Evolutionary conservation across 2,888 invertebrate genomes (phyloP), one percentile per base, ranked within the genome.

Genomic region (Osmoderma eremita): DNA sequence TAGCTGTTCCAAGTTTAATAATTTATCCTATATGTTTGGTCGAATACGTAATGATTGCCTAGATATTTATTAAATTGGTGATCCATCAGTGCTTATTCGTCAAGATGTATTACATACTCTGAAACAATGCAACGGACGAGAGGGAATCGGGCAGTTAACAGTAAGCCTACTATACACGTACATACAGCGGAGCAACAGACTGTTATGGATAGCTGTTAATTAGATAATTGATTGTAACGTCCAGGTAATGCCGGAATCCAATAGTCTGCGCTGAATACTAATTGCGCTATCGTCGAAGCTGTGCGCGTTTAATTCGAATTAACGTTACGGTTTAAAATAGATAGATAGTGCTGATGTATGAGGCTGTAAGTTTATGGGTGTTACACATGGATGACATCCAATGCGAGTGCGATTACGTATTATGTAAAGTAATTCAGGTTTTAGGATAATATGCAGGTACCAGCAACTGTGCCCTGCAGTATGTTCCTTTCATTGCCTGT

Each of bases 221-320:
- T 65, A 65, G 49, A 58, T 65, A 65, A 65, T 69, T 69, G 65
- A 64, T 72, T 70, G 70, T 71, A 66, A 70, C 45, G 58, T 61
- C 45, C 58, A 61, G 58, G 58, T 61, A 61, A 61, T 45, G 58
- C 45, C 58, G 58, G 58, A 61, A 61, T 61, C 58, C 58, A 61
- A 61, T 61, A 61, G 58, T 45, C 24, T 42, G 41, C 41, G 45
- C 30, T 22, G 58, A 61, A 61, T 61, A 61, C 58, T 61, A 61
- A 61, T 61, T 61, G 45, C 58, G 48, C 30, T 18, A 18, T 53
- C 24, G 53, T 30, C 8, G 30, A 30, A 30, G 6, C 30, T 30
- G 8, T 20, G 45, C 45, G 58, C 58, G 58, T 61, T 30, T 30
- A 61, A 61, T 61, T 17, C 58, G 58, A 61, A 45, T 61, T 61